Evolutionary conservation across 2,888 invertebrate species (phyloP).

Genomic region (Papilio elwesi): DNA sequence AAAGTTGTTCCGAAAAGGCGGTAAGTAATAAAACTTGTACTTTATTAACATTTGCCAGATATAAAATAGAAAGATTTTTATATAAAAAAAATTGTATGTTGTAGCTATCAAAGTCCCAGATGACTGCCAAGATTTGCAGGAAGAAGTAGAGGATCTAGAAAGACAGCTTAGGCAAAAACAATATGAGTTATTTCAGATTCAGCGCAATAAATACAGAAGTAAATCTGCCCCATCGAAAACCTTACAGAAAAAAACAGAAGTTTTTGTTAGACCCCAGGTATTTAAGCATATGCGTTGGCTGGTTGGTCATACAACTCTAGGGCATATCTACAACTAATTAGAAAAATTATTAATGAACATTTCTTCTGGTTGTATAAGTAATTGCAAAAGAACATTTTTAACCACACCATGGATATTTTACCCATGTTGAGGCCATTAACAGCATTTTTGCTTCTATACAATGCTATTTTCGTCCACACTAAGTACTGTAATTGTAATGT

Average conservation of each 20-base stretch:
- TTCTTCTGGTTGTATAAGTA: background rate
- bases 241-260: conserved; percentile 50
- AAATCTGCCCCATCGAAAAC: conserved; percentile 51
- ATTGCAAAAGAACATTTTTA: too few species aligned
- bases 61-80: background rate
- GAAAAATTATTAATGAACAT: background rate
- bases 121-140: conserved; percentile 61
- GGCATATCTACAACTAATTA: background rate
- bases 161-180: conserved; percentile 61
- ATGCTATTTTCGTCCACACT: too few species aligned
- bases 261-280: conserved; percentile 66
- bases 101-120: conserved; percentile 54
- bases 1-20: conserved; percentile 63
- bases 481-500: too few species aligned
- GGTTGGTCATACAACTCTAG: background rate
- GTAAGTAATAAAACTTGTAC: conserved; percentile 47
- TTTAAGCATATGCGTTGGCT: background rate
- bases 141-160: conserved; percentile 63
- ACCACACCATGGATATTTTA: too few species aligned
- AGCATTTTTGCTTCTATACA: too few species aligned
- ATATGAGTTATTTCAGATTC: conserved; percentile 65
- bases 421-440: too few species aligned
- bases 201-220: conserved; percentile 57
- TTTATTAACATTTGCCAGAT: background rate
- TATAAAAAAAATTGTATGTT: background rate